Base-by-base conservation (phyloP, 1,140 invertebrate genomes). In the Bombus breviceps region DNA sequence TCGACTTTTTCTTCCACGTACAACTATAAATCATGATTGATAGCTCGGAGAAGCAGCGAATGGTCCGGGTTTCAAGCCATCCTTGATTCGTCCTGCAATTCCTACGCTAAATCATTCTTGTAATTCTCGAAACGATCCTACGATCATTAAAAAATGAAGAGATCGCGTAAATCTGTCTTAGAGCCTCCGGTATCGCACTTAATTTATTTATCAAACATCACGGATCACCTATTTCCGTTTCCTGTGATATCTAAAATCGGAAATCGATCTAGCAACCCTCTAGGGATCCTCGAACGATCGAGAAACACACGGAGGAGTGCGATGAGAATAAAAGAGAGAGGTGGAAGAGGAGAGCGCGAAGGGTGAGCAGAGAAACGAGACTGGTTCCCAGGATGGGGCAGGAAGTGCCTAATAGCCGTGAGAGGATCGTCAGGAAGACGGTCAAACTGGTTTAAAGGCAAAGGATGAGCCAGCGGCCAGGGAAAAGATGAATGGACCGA, bases 331-430 rank as follows among this genome's bases (percentile, higher is more conserved):
- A 72, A 72, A 43, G 71, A 74, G 68, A 47, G 62, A 25, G 75
- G 32, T 25, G 64, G 32, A 5, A 77, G 81, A 71, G 72, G 57
- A 85, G 43, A 39, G 75, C 79, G 74, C 71, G 75, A 75, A 81
- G 76, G 76, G 84, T 66, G 75, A 66, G 71, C 84, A 88, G 90
- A 88, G 87, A 75, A 77, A 89, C 82, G 88, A 85, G 92, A 92
- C 91, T 85, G 90, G 92, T 94, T 94, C 92, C 89, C 93, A 94
- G 91, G 92, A 93, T 66, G 89, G 86, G 94, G 92, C 94, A 94
- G 95, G 95, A 95, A 95, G 94, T 94, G 90, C 93, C 93, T 94
- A 95, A 95, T 95, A 95, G 93, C 93, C 93, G 94, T 93, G 92
- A 94, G 93, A 94, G 93, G 93, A 93, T 94, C 87, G 84, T 74